phyloP scores from a whole-genome alignment of 2,888 invertebrate genomes.

The Oscheius sp. region DNA sequence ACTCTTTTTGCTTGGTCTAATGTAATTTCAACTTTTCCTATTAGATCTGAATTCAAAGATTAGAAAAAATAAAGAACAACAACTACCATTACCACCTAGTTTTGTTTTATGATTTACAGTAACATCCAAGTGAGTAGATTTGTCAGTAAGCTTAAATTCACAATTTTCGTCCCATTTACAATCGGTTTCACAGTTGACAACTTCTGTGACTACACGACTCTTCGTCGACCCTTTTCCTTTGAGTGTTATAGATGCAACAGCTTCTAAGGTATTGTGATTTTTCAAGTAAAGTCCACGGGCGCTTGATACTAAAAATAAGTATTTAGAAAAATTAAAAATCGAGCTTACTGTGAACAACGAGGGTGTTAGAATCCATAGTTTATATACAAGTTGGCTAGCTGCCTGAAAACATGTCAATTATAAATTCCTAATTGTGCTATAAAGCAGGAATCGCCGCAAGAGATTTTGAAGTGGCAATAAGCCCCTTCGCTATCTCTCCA shows the following conservation, averaged over 20 bases:
- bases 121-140: slow-evolving; percentile 48
- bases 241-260: slow-evolving; percentile 31
- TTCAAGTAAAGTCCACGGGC: slow-evolving; percentile 60
- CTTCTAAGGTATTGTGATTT: slow-evolving; percentile 51
- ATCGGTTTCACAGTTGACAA: slow-evolving; percentile 43
- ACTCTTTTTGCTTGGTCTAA: slow-evolving; percentile 40
- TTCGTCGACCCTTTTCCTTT: slow-evolving; percentile 49
- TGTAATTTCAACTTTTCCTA: slow-evolving; percentile 45
- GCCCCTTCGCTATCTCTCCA: background rate
- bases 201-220: slow-evolving; percentile 52
- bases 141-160: slow-evolving; percentile 64
- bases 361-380: slow-evolving; percentile 53
- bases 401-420: background rate
- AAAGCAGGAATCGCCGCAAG: background rate
- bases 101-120: slow-evolving; percentile 56
- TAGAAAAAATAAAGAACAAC: background rate
- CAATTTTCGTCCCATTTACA: slow-evolving; percentile 64
- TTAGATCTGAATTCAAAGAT: slow-evolving; percentile 36
- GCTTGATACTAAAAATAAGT: slow-evolving; percentile 44
- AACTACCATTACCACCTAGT: slow-evolving; percentile 44
- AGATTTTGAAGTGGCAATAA: slow-evolving; percentile 1
- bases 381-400: too few species aligned
- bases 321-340: background rate
- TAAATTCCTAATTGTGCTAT: background rate
- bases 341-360: slow-evolving; percentile 51